phyloP scores from a whole-genome alignment of 2,797 vertebrate species.

The Neopelma chrysocephalum region DNA sequence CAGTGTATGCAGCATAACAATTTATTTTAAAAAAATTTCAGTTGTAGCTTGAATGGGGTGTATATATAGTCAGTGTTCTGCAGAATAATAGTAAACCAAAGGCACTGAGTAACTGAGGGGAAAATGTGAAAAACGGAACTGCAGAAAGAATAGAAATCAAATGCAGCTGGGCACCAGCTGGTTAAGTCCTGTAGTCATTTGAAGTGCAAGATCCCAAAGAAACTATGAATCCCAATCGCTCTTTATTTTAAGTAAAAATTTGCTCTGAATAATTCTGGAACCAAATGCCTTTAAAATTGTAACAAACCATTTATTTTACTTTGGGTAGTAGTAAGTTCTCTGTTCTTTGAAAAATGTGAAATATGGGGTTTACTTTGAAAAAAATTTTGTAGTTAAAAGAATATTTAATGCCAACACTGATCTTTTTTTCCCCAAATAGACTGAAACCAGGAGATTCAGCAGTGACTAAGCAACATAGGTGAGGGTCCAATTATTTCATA shows the following conservation, averaged over 20 bases:
- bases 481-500: slow-evolving; percentile 40
- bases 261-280: background rate
- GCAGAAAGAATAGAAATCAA: background rate
- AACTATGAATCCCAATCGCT: background rate
- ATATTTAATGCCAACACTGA: background rate
- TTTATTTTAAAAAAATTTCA: background rate
- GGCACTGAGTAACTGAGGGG: background rate
- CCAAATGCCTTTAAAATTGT: background rate
- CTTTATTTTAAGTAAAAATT: background rate
- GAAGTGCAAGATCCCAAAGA: slow-evolving; percentile 6
- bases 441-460: background rate
- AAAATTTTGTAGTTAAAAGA: background rate
- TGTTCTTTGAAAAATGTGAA: background rate
- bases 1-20: background rate
- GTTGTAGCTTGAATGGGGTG: background rate
- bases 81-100: background rate
- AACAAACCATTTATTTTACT: background rate
- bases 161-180: background rate
- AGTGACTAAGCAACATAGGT: background rate
- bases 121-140: background rate
- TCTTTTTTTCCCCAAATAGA: background rate
- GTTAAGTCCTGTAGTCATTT: background rate
- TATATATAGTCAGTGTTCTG: background rate
- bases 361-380: background rate
- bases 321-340: background rate